Percentiles rank a stretch among this genome's conserved stretches.
These are phyloP conservation scores for Meteorus colon DNA, from an alignment of 2,888 invertebrate genomes.

Conservation along the genomic window DNA sequence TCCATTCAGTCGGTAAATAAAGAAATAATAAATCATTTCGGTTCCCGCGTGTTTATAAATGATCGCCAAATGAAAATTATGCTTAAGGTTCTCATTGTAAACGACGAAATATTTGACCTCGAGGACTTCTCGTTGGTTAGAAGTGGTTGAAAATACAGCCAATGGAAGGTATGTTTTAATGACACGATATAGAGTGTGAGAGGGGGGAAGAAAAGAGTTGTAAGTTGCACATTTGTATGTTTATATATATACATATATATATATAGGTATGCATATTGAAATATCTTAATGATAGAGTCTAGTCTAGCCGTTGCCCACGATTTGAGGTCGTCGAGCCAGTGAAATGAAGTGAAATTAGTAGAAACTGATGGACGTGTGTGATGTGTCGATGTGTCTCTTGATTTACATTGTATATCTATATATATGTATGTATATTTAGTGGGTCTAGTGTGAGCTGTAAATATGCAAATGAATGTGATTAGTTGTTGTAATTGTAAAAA, in stretches of 20 bases:
- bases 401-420: constrained; percentile 36
- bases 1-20: too few species aligned
- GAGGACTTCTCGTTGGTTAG: background rate
- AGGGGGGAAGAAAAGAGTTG: background rate
- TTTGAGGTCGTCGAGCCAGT: constrained; percentile 40
- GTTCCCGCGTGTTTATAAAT: too few species aligned
- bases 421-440: background rate
- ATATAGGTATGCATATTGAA: background rate
- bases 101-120: too few species aligned
- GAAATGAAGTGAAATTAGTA: constrained; percentile 46
- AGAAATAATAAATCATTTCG: too few species aligned
- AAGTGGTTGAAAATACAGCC: background rate
- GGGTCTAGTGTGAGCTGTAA: background rate
- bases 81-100: too few species aligned
- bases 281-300: constrained; percentile 2
- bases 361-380: constrained; percentile 57
- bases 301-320: background rate
- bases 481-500: constrained; percentile 42
- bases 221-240: background rate
- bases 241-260: background rate
- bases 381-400: constrained; percentile 52
- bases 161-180: background rate
- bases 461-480: background rate
- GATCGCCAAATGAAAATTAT: too few species aligned
- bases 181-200: background rate